Conservation (phyloP, 2,888 invertebrate genomes). For the Mythimna albipuncta region DNA sequence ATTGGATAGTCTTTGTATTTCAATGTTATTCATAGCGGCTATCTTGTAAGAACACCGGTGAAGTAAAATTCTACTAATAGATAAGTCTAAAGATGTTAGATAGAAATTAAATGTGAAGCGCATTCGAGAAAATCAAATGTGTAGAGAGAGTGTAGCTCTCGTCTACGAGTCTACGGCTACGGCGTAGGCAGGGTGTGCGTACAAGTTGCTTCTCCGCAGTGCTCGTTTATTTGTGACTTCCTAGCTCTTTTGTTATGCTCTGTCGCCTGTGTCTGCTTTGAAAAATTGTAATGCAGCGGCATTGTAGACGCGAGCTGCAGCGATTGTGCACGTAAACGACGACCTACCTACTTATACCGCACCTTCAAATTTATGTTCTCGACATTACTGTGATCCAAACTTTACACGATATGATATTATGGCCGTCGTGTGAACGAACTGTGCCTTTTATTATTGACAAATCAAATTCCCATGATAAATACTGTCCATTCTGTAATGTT, state of each 20-base stretch:
- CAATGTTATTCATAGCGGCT: slow-evolving; percentile 70
- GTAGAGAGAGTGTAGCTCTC: slow-evolving; percentile 39
- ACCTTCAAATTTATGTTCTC: slow-evolving; percentile 71
- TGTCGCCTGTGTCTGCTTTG: slow-evolving; percentile 88
- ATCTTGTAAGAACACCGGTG: slow-evolving; percentile 59
- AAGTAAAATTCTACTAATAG: slow-evolving; percentile 53
- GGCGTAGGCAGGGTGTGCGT: slow-evolving; percentile 73
- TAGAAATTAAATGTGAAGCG: slow-evolving; percentile 37
- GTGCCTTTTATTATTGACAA: no score
- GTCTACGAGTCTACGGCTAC: slow-evolving; percentile 64
- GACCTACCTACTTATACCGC: slow-evolving; percentile 65
- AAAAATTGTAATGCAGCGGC: slow-evolving; percentile 89
- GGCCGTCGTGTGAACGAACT: slow-evolving; percentile 41
- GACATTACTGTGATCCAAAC: slow-evolving; percentile 45
- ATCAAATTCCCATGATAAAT: no score
- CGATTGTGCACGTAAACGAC: slow-evolving; percentile 81
- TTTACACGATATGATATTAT: slow-evolving; percentile 35
- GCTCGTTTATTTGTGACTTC: slow-evolving; percentile 89
- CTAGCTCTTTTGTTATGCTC: slow-evolving; percentile 88
- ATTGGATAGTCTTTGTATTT: slow-evolving; percentile 84
- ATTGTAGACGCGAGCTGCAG: slow-evolving; percentile 84
- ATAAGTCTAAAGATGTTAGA: slow-evolving; percentile 42
- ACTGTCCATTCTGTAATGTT: no score
- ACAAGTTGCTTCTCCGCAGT: slow-evolving; percentile 81
- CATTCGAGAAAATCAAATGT: slow-evolving; percentile 27